Base-by-base conservation (phyloP, 2,113 vertebrate genomes). In the Oncorhynchus mykiss region DNA sequence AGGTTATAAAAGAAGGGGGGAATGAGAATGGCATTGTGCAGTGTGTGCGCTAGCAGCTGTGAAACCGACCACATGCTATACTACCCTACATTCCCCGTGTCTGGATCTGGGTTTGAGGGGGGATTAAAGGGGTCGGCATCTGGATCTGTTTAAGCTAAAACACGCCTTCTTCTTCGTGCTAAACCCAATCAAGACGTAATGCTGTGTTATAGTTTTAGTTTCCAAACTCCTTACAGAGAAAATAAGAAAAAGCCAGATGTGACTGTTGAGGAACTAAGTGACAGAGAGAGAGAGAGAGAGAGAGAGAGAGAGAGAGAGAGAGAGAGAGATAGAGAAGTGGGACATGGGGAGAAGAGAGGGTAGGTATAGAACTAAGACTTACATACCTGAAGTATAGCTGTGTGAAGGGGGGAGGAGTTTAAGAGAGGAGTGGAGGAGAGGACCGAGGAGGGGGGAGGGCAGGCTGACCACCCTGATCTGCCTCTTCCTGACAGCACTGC, bases 81-180 rank as follows among this genome's bases (percentile, higher is more conserved):
- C 12, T 64, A 24, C 60, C 60, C 64, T 16, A 66, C 22, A 66
- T 66, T 27, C 24, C 12, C 22, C 12, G 14, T 25, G 24, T 27
- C 24, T 14, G 24, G 27, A 45, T 45, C 39, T 45, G 39, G 9
- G 12, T 29, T 5, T 2, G 25, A 6, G 13, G 27, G 27, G 25
- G 65, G 24, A 12, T 12, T 25, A 24, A 14, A 27, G 24, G 27
- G 65, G 25, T n/a, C 29, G 5, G 12, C 65, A 67, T 67, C 65
- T 67, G 65, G 25, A 67, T 18, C 7, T 67, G 65, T 67, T 67
- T 29, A 67, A 16, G 39, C 39, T 45, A 45, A 67, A 67, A 67
- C 65, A 67, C 16, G 65, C 51, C 51, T 54, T 54, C 51, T 54
- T 67, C 25, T 67, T 67, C 27, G 22, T 16, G 16, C 27, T 16